phyloP scores from a whole-genome alignment of 2,113 vertebrate species.

The Pterocles burchelli region DNA sequence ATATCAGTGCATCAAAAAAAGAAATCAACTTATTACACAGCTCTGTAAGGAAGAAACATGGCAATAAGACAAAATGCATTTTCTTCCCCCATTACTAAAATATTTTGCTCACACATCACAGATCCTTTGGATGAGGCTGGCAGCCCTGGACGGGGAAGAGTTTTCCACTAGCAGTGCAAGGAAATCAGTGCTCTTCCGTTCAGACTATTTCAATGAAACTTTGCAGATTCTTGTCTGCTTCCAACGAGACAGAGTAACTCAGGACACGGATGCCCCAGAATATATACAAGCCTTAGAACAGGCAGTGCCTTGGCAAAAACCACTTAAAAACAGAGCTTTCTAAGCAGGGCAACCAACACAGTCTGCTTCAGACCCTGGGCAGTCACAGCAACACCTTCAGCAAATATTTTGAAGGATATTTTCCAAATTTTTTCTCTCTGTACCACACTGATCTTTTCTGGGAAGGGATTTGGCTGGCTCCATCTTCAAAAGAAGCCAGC shows the following conservation, averaged over 20 bases:
- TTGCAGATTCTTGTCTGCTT: not conserved
- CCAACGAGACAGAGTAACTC: conserved; percentile 43
- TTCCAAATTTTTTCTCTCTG: not conserved
- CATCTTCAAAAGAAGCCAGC: conserved; percentile 22
- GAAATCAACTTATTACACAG: not conserved
- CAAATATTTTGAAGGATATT: conserved; percentile 52
- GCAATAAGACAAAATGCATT: not conserved
- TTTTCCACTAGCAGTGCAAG: not conserved
- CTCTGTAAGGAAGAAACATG: not conserved
- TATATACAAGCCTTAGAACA: not conserved
- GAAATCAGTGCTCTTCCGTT: not conserved
- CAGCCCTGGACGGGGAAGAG: not conserved
- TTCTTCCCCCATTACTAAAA: not conserved
- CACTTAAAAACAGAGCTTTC: conserved; percentile 8
- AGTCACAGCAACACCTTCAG: conserved; percentile 47
- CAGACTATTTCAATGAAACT: not conserved
- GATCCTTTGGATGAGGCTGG: not conserved
- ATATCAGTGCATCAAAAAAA: not conserved
- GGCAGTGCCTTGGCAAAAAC: conserved; percentile 17
- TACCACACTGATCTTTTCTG: conserved; percentile 7
- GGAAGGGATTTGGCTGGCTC: not conserved
- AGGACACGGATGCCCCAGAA: conserved; percentile 27
- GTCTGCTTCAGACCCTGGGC: not conserved
- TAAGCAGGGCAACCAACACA: conserved; percentile 23
- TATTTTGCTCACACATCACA: not conserved